Evolutionary conservation across 1,140 invertebrate species (phyloP), one percentile per base, ranked within the genome.

Genomic region (Diabrotica undecimpunctata): DNA sequence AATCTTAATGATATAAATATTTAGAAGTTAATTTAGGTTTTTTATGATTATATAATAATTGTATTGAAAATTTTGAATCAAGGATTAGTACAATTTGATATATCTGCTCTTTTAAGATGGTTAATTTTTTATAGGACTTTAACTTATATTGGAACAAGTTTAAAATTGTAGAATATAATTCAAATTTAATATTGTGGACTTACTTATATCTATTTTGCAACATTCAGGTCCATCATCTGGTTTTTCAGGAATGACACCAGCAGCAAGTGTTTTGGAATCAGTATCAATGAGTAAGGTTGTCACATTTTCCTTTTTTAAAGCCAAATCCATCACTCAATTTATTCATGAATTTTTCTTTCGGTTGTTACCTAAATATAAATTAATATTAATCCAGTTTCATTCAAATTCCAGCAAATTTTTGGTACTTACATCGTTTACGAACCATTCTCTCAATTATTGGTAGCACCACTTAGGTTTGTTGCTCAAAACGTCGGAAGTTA

Each of bases 251-350:
- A 25, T 25, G 25, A 25, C 66, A 50, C 69, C 69, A 25, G 73
- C 74, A 36, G 67, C 71, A 61, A 70, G 70, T 66, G 70, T 74
- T 62, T 75, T 71, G 12, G 71, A 74, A 35, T 70, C 73, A 70
- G 72, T 73, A 63, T 75, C 74, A 66, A 70, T 69, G 51, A 74
- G 67, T 64, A 75, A 65, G 58, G 71, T 68, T 54, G 72, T 69
- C 46, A 73, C 71, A 70, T 72, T 68, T 65, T 72, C 72, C 37
- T 75, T 66, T 39, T 70, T 65, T 60, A 64, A 65, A 62, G 62
- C 68, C 51, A 68, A 51, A 70, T 74, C 74, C 74, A 74, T 75
- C 61, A 70, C 70, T 69, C 63, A 66, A 59, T 62, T 25, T 66
- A 67, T 50, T 58, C 36, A 61, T 56, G 41, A 11, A 46, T 50